Conservation (phyloP, 2,113 vertebrate genomes). For the Sinosuthora webbiana region DNA sequence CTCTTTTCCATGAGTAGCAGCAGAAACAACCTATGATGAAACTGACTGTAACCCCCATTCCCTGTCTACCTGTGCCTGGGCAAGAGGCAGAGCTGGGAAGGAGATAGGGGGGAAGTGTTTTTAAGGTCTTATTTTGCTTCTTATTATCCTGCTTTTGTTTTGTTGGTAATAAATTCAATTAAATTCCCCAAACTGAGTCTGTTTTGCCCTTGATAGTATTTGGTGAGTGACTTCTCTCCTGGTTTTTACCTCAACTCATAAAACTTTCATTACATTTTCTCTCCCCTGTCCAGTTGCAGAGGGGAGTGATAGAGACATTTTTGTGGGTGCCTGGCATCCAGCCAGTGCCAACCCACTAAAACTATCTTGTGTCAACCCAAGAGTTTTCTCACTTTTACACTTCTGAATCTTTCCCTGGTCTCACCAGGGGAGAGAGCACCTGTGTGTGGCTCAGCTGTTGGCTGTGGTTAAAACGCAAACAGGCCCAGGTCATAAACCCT, state of each 20-base stretch:
- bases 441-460: fast-evolving
- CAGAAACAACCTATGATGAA: not conserved
- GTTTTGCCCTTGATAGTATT: not conserved
- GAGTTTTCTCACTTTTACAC: not conserved
- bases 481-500: not conserved
- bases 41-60: not conserved
- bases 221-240: not conserved
- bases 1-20: not conserved
- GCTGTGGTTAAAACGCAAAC: not conserved
- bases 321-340: not conserved
- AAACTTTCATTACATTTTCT: not conserved
- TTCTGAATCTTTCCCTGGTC: not conserved
- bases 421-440: not conserved
- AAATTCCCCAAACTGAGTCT: not conserved
- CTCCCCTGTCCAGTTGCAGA: fast-evolving
- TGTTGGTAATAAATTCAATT: not conserved
- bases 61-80: fast-evolving
- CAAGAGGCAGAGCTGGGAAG: not conserved
- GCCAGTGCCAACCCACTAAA: not conserved
- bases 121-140: not conserved
- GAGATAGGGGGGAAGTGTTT: not conserved
- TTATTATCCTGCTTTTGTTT: not conserved
- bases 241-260: not conserved
- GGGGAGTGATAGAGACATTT: not conserved
- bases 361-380: not conserved